Conservation (phyloP, 2,113 vertebrate species). For the Scolopax mira region DNA sequence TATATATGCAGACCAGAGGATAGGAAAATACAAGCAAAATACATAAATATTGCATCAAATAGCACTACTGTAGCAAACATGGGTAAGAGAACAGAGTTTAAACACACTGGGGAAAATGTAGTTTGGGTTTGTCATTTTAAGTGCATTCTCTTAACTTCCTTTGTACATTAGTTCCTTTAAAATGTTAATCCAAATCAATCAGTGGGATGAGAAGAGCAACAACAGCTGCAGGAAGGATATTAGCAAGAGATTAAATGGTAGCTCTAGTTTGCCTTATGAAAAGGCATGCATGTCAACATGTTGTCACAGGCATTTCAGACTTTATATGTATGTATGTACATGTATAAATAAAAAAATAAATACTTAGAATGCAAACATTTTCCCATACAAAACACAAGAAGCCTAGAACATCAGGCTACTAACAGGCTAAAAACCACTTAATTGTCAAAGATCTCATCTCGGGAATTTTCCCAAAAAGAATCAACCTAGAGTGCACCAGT, state of each 20-base stretch:
- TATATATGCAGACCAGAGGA: neutral
- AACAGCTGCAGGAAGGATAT: conserved; percentile 43
- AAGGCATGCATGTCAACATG: neutral
- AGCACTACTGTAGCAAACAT: neutral
- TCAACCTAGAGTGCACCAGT: neutral
- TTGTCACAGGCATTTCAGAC: neutral
- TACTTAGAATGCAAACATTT: neutral
- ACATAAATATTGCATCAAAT: neutral
- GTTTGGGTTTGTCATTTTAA: neutral
- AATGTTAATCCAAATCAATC: neutral
- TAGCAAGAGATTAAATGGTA: conserved; percentile 14
- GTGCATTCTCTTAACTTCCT: neutral
- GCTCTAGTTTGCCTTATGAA: neutral
- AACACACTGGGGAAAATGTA: neutral
- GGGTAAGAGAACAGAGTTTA: neutral
- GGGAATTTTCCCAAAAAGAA: neutral
- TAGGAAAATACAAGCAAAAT: neutral
- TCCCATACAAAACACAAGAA: neutral
- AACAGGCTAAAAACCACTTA: neutral
- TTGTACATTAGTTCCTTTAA: neutral
- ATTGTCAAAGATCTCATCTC: neutral
- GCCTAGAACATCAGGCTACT: neutral
- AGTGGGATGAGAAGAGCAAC: neutral
- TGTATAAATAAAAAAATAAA: neutral
- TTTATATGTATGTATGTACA: neutral